Evolutionary conservation across 2,113 vertebrate genomes (phyloP).

Genomic region (Holacanthus passer): DNA sequence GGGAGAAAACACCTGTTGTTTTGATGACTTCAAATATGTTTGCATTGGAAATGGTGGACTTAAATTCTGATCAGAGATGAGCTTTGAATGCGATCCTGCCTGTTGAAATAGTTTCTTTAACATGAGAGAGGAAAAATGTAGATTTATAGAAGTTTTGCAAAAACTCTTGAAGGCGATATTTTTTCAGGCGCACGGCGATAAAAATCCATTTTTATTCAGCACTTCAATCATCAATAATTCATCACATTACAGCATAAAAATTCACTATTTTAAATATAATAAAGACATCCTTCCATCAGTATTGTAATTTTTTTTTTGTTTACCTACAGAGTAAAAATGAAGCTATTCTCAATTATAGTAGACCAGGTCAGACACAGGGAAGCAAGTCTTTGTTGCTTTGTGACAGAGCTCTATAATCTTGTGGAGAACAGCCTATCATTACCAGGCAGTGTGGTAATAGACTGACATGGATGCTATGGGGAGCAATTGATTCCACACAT

Average conservation of each 20-base stretch:
- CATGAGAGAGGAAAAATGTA: not conserved
- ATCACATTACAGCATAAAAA: constrained; percentile 55
- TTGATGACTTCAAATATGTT: constrained; percentile 67
- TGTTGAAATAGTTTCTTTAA: not conserved
- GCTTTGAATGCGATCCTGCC: constrained; percentile 25
- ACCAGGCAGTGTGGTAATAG: constrained; percentile 82
- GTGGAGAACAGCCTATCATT: constrained; percentile 85
- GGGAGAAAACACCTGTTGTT: constrained; percentile 76
- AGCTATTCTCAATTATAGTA: constrained; percentile 77
- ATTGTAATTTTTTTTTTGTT: constrained; percentile 73
- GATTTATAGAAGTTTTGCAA: constrained; percentile 9
- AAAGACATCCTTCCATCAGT: constrained; percentile 69
- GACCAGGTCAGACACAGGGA: constrained; percentile 76
- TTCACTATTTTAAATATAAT: constrained; percentile 58
- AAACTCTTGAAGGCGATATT: constrained; percentile 13
- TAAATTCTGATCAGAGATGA: constrained; percentile 21
- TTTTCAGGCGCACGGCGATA: not conserved
- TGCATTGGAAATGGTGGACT: constrained; percentile 35
- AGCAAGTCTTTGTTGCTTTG: constrained; percentile 82
- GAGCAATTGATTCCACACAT: constrained; percentile 87
- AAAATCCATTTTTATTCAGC: constrained; percentile 28
- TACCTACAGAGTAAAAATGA: constrained; percentile 73
- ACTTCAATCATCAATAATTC: constrained; percentile 68
- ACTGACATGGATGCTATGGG: constrained; percentile 86
- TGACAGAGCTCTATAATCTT: constrained; percentile 84